Base-by-base conservation (phyloP, 2,113 vertebrate species). In the Epinephelus cyanopodus region DNA sequence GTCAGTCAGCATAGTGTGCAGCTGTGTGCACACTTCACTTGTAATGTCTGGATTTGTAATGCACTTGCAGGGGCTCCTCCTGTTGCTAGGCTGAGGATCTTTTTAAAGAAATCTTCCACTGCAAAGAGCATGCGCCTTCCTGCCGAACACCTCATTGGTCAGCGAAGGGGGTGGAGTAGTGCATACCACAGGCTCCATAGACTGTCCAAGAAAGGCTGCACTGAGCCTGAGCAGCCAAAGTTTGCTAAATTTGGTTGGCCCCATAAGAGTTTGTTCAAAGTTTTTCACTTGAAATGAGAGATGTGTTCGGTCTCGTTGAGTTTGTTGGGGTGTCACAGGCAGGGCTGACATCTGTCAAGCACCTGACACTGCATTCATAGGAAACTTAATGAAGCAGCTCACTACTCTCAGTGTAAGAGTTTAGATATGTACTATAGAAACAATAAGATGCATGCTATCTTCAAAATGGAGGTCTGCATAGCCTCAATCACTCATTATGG, bases 11-110 rank as follows among this genome's bases (percentile, higher is more conserved):
- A 66, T 37, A 65, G 33, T 25, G 19, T 39, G 42, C 42, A 2
- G 42, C 42, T 45, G 42, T 27, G 27, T 78, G 60, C 25, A 73
- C 21, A 18, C 25, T 42, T 69, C 61, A 50, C 52, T 63, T 62
- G 50, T 29, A 63, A 3, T 1, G 14, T 29, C 53, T 64, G 47
- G 15, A 39, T 64, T 70, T 50, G 39, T 66, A 29, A 60, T 58
- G 29, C 42, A 48, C 57, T 52, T 64, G 19, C 73, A 67, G 19
- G 70, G 18, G 33, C 33, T 53, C 2, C 14, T 77, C 58, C 73
- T 94, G 94, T 95, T 95, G 93, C 93, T 92, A 90, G 86, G 93
- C 87, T 79, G 29, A 42, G 48, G 73, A 78, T 92, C 88, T 92
- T 92, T 90, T 90, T 85, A 81, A 73, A 82, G 88, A 90, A 91